These are phyloP conservation scores for Nibea coibor DNA, from an alignment of 2,113 vertebrate genomes.

Conservation along the genomic window DNA sequence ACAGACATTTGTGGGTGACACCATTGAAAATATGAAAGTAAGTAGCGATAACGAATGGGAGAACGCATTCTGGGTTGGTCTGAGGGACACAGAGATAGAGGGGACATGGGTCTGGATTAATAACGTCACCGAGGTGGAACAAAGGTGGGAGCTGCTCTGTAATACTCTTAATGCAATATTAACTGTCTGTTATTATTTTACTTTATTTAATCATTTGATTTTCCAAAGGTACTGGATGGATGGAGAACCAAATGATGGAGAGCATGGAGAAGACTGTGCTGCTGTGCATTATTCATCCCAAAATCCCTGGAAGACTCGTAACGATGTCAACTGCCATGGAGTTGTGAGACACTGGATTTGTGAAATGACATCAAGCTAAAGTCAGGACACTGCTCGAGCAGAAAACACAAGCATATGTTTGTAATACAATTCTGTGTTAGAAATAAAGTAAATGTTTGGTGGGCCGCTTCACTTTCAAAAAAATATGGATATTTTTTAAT, in stretches of 20 bases:
- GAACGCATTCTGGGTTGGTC: constrained; percentile 54
- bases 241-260: constrained; percentile 47
- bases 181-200: not conserved
- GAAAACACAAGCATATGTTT: too few relatives aligned
- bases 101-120: constrained; percentile 63
- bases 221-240: constrained; percentile 61
- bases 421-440: too few relatives aligned
- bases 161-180: not conserved
- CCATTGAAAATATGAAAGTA: not conserved
- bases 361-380: constrained; percentile 43
- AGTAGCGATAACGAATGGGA: fast-evolving
- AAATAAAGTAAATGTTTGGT: too few relatives aligned
- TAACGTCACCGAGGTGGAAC: constrained; percentile 54
- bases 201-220: not conserved
- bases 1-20: constrained; percentile 42
- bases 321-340: not conserved
- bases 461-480: too few relatives aligned
- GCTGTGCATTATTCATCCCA: fast-evolving
- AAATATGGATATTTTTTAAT: too few relatives aligned
- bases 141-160: constrained; percentile 28
- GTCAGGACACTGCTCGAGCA: not conserved
- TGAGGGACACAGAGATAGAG: constrained; percentile 33
- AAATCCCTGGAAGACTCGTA: constrained; percentile 49
- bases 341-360: constrained; percentile 31
- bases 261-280: constrained; percentile 37